Base-by-base conservation (phyloP, 2,888 invertebrate genomes). In the Troides helena region DNA sequence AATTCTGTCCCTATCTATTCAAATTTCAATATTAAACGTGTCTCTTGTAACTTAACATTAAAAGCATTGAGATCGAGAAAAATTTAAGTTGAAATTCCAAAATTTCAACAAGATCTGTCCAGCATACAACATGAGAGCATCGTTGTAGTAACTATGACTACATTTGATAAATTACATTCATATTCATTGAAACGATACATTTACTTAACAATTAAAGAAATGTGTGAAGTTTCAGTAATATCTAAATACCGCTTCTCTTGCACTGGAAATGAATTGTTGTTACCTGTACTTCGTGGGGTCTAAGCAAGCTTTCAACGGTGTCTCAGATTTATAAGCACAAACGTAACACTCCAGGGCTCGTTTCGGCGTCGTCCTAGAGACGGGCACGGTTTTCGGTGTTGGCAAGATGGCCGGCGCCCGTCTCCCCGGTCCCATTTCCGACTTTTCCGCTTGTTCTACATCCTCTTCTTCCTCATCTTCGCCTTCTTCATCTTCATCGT, bases 251-350 rank as follows among this genome's bases (percentile, higher is more conserved):
- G n/a, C n/a, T 6, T 53, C 14, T 12, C 2, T 12, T 18, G 18
- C 5, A 50, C 7, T 53, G 14, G 4, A n/a, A n/a, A 53, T n/a
- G 5, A n/a, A 7, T 53, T n/a, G 53, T n/a, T 53, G n/a, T 17
- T 73, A 90, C 92, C 88, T 89, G 74, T 82, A 86, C 78, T 90
- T 91, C 1, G 85, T 81, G 6, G 92, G 92, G 76, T 92, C 92
- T 72, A 92, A 73, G 67, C 92, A 92, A 0, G 89, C 84, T 72
- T 83, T 81, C 0, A 88, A 70, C 7, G 85, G 85, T 1, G 84
- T 83, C 50, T 90, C 90, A 0, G 84, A 75, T 72, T 89, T 92
- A 73, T 83, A 92, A 2, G 87, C 85, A 67, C 92, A 92, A 1
- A 89, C 86, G 70, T 86, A 92, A 75, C 92, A 92, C 75, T 92